A percentile compares a stretch with the other conserved stretches of the same genome.
These are phyloP conservation scores for Hypena proboscidalis DNA, from an alignment of 2,888 invertebrate genomes.

Conservation along the genomic window DNA sequence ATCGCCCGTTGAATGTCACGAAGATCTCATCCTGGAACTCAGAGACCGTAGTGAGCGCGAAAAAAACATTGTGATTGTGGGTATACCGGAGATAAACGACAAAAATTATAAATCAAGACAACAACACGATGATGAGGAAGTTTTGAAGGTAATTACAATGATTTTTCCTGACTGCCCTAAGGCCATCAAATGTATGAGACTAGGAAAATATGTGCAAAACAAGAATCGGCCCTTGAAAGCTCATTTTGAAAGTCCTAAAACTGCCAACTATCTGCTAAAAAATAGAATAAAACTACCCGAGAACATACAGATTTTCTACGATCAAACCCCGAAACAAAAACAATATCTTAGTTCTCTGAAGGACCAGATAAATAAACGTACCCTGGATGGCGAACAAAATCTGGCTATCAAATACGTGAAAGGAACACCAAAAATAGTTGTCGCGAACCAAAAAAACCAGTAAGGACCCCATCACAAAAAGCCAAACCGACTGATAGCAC, in stretches of 20 bases:
- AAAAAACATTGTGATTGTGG: no score
- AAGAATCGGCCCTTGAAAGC: constrained; percentile 34
- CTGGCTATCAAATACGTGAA: constrained; percentile 42
- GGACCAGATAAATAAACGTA: constrained; percentile 26
- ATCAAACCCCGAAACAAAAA: constrained; percentile 40
- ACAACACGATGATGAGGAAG: no score
- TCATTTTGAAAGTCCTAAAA: constrained; percentile 14
- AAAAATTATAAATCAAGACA: no score
- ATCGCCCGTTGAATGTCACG: no score
- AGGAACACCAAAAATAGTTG: constrained; percentile 36
- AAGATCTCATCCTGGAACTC: no score
- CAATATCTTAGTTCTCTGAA: constrained; percentile 21
- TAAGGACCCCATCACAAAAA: no score
- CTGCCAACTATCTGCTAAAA: constrained; percentile 20
- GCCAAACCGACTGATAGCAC: not conserved
- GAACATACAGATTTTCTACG: constrained; percentile 29
- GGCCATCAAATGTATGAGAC: constrained; percentile 26
- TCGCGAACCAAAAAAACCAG: constrained; percentile 22
- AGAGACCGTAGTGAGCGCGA: no score
- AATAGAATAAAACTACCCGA: constrained; percentile 26
- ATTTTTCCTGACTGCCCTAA: no score
- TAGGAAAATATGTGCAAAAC: constrained; percentile 29
- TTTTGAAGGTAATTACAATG: no score
- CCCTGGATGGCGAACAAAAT: constrained; percentile 29
- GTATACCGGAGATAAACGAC: no score